Evolutionary conservation across 2,797 vertebrate species (phyloP), one percentile per base, ranked within the genome.

Genomic region (Pipistrellus pygmaeus): DNA sequence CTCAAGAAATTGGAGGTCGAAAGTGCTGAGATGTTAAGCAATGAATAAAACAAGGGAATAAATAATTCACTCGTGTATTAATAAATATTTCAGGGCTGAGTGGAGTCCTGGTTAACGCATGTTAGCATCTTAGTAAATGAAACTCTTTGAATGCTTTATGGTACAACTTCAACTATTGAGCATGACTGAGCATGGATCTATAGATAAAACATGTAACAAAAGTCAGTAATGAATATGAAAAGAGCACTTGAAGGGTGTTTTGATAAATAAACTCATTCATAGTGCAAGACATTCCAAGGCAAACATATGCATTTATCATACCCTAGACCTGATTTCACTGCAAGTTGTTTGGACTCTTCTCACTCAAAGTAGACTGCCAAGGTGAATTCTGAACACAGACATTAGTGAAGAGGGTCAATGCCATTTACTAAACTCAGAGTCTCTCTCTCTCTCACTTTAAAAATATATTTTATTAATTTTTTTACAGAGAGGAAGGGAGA

Each of bases 1-100:
- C 48, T 83, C 91, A 92, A 96, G 55, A 97, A 96, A 78, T 96
- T 75, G 75, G 88, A 76, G 95, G 80, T 96, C 55, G 18, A 96
- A 96, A 95, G 88, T 96, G 88, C 75, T 85, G 97, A 95, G 69
- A 95, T 83, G 91, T 72, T 92, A 97, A 96, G 91, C 85, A 97
- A 97, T 98, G 80, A 93, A 95, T 96, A 96, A 98, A 97, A 97
- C 80, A 96, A 96, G 25, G 20, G 68, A 96, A 97, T 98, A 55
- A 97, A 97, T 98, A 97, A 97, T 97, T 98, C 88, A 98, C 35
- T 82, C 87, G 82, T 85, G 10, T 96, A 48, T 97, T 98, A 96
- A 87, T 97, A 93, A 97, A 97, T 97, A 96, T 95, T 97, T 98
- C 94, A 97, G 95, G 38, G 62, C 27, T 82, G 55, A 91, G 71